These are phyloP conservation scores for Bungarus multicinctus DNA, from an alignment of 2,113 vertebrate species.

Conservation along the genomic window DNA sequence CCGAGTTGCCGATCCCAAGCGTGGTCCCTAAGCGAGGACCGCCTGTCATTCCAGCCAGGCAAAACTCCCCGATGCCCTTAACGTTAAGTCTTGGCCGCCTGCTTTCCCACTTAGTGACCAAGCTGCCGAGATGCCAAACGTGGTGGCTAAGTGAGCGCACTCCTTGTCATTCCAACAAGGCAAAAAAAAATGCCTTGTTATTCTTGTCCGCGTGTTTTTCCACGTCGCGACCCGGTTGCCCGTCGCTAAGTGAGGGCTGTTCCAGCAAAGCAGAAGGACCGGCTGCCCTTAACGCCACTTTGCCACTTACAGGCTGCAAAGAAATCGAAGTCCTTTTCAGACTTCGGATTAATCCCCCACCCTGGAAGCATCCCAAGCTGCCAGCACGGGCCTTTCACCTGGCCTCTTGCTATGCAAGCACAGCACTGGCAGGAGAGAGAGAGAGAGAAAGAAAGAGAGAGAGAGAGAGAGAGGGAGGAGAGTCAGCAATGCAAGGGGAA, in stretches of 20 bases:
- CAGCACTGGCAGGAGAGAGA: slow-evolving; percentile 43
- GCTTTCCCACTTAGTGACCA: too few relatives aligned
- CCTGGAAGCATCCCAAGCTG: slow-evolving; percentile 57
- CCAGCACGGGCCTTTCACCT: slow-evolving; percentile 44
- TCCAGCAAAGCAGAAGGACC: not conserved
- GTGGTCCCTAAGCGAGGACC: not conserved
- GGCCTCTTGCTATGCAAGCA: slow-evolving; percentile 58
- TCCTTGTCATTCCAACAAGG: too few relatives aligned
- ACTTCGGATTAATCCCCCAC: slow-evolving; percentile 47
- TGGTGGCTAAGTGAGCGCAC: too few relatives aligned
- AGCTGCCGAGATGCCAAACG: too few relatives aligned
- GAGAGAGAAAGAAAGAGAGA: slow-evolving; percentile 46
- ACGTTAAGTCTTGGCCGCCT: too few relatives aligned
- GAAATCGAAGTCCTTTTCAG: slow-evolving; percentile 32
- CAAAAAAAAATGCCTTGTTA: too few relatives aligned
- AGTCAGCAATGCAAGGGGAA: slow-evolving; percentile 71
- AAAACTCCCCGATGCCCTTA: too few relatives aligned
- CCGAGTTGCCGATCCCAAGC: not conserved
- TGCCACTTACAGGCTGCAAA: not conserved
- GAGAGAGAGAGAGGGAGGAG: not conserved
- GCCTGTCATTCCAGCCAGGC: too few relatives aligned
- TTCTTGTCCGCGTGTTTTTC: too few relatives aligned
- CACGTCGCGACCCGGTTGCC: not conserved
- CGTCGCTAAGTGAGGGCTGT: not conserved
- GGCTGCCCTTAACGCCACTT: not conserved